Conservation (phyloP, 2,888 invertebrate genomes). For the Drosophila kambysellisi region DNA sequence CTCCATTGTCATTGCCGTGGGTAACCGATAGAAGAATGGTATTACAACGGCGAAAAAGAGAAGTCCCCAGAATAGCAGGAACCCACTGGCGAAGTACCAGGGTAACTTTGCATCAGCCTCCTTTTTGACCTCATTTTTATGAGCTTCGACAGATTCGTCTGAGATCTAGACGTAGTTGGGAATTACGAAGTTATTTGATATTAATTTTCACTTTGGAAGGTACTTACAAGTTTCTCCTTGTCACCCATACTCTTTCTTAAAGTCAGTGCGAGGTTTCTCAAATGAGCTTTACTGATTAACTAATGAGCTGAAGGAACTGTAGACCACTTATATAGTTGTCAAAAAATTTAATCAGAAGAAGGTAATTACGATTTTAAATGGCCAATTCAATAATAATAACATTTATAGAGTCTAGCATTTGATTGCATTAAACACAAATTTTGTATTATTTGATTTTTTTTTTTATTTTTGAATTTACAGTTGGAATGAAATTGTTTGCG, state of each 20-base stretch:
- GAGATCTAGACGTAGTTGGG: slow-evolving; percentile 16
- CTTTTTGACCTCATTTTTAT: neutral
- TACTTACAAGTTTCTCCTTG: slow-evolving; percentile 27
- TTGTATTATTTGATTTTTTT: no score
- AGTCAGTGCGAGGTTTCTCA: neutral
- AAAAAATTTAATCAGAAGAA: neutral
- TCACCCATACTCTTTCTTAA: neutral
- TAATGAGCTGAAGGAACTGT: neutral
- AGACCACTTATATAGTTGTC: neutral
- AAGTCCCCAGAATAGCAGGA: slow-evolving; percentile 61
- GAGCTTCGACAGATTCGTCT: slow-evolving; percentile 25
- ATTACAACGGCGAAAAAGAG: slow-evolving; percentile 64
- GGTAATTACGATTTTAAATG: neutral
- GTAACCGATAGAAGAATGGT: slow-evolving; percentile 60
- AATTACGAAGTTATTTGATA: neutral
- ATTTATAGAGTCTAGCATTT: neutral
- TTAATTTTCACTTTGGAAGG: slow-evolving; percentile 2
- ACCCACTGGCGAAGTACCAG: slow-evolving; percentile 66
- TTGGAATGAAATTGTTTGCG: no score
- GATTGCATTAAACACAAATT: neutral
- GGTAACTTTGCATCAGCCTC: slow-evolving; percentile 36
- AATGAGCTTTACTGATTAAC: neutral
- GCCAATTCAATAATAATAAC: slow-evolving; percentile 10
- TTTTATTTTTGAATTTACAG: no score
- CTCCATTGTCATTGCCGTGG: slow-evolving; percentile 43